Percentiles rank a stretch among this genome's conserved stretches.
phyloP scores from a whole-genome alignment of 2,113 vertebrate species.

The Galeopterus variegatus region DNA sequence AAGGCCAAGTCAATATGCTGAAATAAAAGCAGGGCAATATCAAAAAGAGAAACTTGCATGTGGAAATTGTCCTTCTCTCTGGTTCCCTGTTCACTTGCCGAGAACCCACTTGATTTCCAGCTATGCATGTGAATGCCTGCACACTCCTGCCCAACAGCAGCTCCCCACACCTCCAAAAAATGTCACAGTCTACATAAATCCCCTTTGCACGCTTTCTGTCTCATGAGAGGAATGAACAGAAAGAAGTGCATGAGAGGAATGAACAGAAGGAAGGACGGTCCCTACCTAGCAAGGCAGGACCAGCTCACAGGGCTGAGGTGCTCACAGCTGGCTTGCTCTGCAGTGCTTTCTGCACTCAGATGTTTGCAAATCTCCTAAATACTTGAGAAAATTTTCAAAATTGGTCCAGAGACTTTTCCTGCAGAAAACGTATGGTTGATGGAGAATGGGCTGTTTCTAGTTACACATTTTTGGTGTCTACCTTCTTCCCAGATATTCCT shows the following conservation, averaged over 20 bases:
- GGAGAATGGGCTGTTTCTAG: neutral
- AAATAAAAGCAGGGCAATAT: slow-evolving; percentile 78
- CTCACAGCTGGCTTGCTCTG: neutral
- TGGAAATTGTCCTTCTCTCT: slow-evolving; percentile 40
- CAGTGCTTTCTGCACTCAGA: neutral
- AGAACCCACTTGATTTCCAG: neutral
- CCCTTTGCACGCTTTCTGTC: no score
- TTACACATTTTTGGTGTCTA: neutral
- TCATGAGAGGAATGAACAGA: rapidly evolving
- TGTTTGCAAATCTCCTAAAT: neutral
- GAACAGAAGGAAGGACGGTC: neutral
- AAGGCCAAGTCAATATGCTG: slow-evolving; percentile 78
- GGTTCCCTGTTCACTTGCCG: neutral
- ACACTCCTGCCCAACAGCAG: rapidly evolving
- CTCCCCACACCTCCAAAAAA: neutral
- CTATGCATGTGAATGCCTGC: rapidly evolving
- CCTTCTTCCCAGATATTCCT: neutral
- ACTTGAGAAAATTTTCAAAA: neutral
- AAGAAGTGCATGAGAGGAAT: rapidly evolving
- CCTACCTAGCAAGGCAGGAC: rapidly evolving
- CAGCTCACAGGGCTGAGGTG: rapidly evolving
- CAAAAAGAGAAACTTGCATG: slow-evolving; percentile 69
- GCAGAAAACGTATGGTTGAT: neutral
- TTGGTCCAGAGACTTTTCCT: neutral
- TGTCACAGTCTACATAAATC: rapidly evolving